Evolutionary conservation across 2,797 vertebrate species (phyloP), one percentile per base, ranked within the genome.

Genomic region (Lepilemur ruficaudatus): DNA sequence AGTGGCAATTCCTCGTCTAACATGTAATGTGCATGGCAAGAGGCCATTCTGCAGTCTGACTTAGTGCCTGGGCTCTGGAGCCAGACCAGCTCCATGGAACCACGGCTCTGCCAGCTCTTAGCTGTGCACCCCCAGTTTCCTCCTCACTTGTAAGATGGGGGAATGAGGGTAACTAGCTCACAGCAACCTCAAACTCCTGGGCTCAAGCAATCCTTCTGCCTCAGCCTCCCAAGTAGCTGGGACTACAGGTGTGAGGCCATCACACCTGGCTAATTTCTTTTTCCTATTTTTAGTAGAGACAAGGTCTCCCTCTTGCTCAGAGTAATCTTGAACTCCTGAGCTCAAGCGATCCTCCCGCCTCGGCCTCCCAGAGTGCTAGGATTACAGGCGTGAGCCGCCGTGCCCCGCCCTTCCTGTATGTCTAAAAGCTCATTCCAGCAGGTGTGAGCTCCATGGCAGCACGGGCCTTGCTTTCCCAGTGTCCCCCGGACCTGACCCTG

Each of bases 401-500:
- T 14, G 15, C 48, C 48, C 46, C 46, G 5, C 7, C n/a, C 46
- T 65, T 35, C 65, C 35, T 65, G 61, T 46, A 28, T 41, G 14
- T 52, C 46, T 50, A 17, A 38, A 38, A 43, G 65, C 43, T 81
- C 48, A 30, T 32, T 30, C 67, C 32, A 15, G 2, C 46, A 15
- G 17, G 1, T 7, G 32, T 25, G 48, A 76, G 30, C 57, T 41
- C 38, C 2, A 0, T 7, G 61, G 78, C 32, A 79, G 35, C 12
- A 25, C 17, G 91, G 30, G 2, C 15, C 50, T 59, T 20, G 25
- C 41, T 50, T 14, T 35, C 23, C 9, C 59, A 23, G 32, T 46
- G 25, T 35, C 46, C 57, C 55, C 0, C 0, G 23, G 55, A 23
- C 30, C 48, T 12, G 12, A 20, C 20, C 22, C 30, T 8, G 0